These are phyloP conservation scores for Aspidiotus destructor DNA, from an alignment of 2,888 invertebrate genomes.

Conservation along the genomic window DNA sequence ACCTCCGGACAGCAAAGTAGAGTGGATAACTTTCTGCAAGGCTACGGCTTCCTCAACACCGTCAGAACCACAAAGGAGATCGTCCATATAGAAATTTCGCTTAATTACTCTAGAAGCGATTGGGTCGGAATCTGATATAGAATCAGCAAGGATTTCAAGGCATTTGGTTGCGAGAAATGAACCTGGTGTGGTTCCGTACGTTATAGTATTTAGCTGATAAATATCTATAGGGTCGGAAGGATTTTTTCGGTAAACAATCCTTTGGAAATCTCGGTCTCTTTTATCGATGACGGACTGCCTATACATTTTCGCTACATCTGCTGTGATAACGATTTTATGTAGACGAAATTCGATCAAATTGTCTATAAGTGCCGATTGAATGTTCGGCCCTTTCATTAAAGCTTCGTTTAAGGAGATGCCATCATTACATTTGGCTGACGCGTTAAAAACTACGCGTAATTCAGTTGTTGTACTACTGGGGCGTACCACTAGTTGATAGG, in stretches of 20 bases:
- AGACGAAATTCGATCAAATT: background rate
- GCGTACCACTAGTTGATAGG: background rate
- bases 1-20: background rate
- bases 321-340: background rate
- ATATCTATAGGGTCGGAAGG: background rate
- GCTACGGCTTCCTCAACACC: background rate
- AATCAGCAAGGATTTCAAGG: background rate
- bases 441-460: background rate
- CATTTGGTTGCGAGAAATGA: constrained; percentile 13
- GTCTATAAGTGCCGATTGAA: background rate
- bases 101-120: background rate
- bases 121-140: background rate
- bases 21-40: background rate
- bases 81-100: constrained; percentile 9
- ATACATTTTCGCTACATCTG: constrained; percentile 7
- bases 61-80: constrained; percentile 1
- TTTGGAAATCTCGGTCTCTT: background rate
- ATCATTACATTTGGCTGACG: background rate
- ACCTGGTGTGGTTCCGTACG: constrained; percentile 2
- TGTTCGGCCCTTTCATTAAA: background rate
- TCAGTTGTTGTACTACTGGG: background rate
- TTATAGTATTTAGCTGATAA: constrained; percentile 3
- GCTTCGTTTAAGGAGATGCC: background rate
- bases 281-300: background rate
- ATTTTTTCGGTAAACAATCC: background rate